Base-by-base conservation (phyloP, 2,888 invertebrate species). In the Chrysolina oricalcia region DNA sequence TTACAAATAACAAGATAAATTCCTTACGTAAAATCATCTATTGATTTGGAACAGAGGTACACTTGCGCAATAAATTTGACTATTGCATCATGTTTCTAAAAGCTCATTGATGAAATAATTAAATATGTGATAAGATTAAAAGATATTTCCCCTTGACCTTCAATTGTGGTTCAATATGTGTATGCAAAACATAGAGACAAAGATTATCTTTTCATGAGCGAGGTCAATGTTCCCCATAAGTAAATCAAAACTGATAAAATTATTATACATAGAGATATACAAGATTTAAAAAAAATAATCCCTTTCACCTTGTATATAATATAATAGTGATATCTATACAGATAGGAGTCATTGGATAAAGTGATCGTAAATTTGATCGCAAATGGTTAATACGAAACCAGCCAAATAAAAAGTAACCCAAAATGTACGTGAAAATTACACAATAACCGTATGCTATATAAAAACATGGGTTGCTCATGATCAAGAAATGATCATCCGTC, bases 201-300 rank as follows among this genome's bases (percentile, higher is more conserved):
- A 59, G 27, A 59, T 59, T n/a, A 59, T 59, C 59, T 59, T n/a
- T 59, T n/a, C 23, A 3, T 27, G n/a, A 59, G 35, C 15, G 3
- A 59, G 59, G 59, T 59, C 59, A 59, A 59, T 59, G 23, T 23
- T 59, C 35, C 59, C 35, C 23, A 6, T n/a, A 21, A 21, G 21
- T 53, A 21, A 4, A 19, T 10, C 53, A 23, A 53, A 19, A 53
- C 19, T 53, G 8, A 53, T 19, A 27, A 2, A 27, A 27, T 27
- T 27, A 27, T 27, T 27, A 35, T 35, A 35, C 35, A 35, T 35
- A 35, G 8, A n/a, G n/a, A n/a, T n/a, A n/a, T n/a, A n/a, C n/a
- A n/a, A n/a, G n/a, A n/a, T n/a, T n/a, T n/a, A n/a, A n/a, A n/a
- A n/a, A n/a, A n/a, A n/a, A n/a, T n/a, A n/a, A n/a, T n/a, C n/a